Evolutionary conservation across 2,888 invertebrate species (phyloP).

Genomic region (Drosophila melanosoma): DNA sequence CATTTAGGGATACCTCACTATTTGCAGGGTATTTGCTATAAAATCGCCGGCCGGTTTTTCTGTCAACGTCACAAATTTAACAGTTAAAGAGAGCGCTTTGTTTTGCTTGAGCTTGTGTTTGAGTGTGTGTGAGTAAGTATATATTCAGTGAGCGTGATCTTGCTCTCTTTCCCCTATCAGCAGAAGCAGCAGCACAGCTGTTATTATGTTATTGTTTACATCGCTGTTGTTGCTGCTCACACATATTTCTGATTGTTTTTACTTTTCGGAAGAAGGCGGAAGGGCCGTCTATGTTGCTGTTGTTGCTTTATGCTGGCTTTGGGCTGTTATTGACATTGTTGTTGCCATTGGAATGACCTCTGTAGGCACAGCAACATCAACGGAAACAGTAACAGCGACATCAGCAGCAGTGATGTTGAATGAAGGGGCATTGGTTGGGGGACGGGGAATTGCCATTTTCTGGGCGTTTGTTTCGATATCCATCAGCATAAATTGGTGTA

Average conservation of each 20-base stretch:
- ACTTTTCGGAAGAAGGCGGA: neutral
- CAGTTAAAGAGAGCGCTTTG: slow-evolving; percentile 67
- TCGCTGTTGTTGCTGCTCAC: slow-evolving; percentile 48
- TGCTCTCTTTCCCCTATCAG: slow-evolving; percentile 44
- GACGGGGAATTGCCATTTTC: slow-evolving; percentile 24
- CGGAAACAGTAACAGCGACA: slow-evolving; percentile 25
- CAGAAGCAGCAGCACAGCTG: slow-evolving; percentile 55
- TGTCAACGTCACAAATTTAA: slow-evolving; percentile 73
- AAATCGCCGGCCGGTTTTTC: slow-evolving; percentile 77
- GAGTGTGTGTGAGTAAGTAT: slow-evolving; percentile 9
- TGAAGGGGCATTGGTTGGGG: slow-evolving; percentile 5
- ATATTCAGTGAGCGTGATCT: slow-evolving; percentile 21
- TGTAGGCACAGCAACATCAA: slow-evolving; percentile 64
- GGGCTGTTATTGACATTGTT: slow-evolving; percentile 69
- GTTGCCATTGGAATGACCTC: slow-evolving; percentile 83
- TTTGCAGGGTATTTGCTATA: slow-evolving; percentile 33
- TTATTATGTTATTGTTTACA: slow-evolving; percentile 73
- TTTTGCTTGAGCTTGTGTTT: neutral
- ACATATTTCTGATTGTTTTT: slow-evolving; percentile 37
- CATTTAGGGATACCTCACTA: neutral
- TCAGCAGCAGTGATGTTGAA: slow-evolving; percentile 7
- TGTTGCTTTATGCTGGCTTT: slow-evolving; percentile 57
- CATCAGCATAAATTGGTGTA: slow-evolving; percentile 38
- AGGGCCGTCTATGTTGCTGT: slow-evolving; percentile 41
- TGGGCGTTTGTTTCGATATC: slow-evolving; percentile 56